Evolutionary conservation across 2,888 invertebrate species (phyloP).

Genomic region (Apoderus coryli): DNA sequence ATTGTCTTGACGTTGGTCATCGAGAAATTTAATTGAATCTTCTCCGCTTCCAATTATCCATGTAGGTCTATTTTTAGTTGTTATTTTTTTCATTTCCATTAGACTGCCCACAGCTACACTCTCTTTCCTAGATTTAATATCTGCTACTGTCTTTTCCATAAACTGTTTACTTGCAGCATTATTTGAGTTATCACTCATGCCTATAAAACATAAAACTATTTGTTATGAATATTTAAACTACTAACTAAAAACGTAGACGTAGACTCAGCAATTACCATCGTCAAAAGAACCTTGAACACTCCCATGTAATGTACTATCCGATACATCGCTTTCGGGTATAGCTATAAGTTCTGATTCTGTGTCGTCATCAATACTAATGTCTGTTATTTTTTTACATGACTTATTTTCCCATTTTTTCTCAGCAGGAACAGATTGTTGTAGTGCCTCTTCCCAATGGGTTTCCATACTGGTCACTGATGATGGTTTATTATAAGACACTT

Average conservation of each 20-base stretch:
- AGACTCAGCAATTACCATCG: conserved; percentile 20
- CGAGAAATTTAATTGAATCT: conserved; percentile 31
- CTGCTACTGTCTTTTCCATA: conserved; percentile 16
- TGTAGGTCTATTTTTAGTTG: conserved; percentile 33
- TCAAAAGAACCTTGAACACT: conserved; percentile 38
- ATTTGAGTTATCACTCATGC: conserved; percentile 17
- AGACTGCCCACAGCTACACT: conserved; percentile 18
- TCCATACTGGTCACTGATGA: conserved; percentile 39
- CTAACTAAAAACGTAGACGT: too few species aligned
- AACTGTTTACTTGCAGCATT: conserved; percentile 18
- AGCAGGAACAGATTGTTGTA: conserved; percentile 27
- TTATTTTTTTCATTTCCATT: conserved; percentile 19
- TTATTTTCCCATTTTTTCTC: conserved; percentile 25
- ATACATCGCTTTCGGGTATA: conserved; percentile 80
- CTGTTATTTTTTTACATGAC: conserved; percentile 20
- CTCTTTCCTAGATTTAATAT: conserved; percentile 22
- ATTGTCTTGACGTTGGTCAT: conserved; percentile 41
- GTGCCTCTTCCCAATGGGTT: conserved; percentile 57
- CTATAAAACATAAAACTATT: conserved; percentile 11
- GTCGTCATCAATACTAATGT: conserved; percentile 48
- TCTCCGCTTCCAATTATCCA: conserved; percentile 45
- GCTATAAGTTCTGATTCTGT: conserved; percentile 80
- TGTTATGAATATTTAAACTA: background rate
- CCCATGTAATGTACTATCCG: conserved; percentile 70
- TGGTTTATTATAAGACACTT: conserved; percentile 31